Evolutionary conservation across 2,113 vertebrate species (phyloP).

Genomic region (Pedionomus torquatus): DNA sequence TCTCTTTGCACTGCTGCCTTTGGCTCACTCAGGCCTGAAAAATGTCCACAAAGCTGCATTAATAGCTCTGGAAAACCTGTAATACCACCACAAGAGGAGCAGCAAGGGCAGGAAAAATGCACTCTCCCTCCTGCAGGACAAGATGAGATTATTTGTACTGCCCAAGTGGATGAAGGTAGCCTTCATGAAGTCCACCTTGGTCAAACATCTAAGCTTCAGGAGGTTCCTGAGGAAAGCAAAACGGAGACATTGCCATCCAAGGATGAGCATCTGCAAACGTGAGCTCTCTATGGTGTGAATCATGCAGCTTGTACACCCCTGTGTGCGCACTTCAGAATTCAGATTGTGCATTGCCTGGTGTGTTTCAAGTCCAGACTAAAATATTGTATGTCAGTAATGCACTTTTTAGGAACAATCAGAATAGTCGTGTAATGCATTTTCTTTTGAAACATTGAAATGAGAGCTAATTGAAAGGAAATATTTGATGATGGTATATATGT

Average conservation of each 20-base stretch:
- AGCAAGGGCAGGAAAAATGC: constrained; percentile 60
- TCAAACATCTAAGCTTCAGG: constrained; percentile 28
- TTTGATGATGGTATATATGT: background rate
- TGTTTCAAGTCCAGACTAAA: constrained; percentile 10
- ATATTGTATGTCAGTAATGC: background rate
- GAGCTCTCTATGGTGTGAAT: constrained; percentile 68
- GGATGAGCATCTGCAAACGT: constrained; percentile 72
- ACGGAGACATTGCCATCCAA: constrained; percentile 47
- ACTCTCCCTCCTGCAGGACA: constrained; percentile 60
- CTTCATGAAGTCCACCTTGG: background rate
- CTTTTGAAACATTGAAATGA: background rate
- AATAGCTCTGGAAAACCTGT: constrained; percentile 64
- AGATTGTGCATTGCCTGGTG: background rate
- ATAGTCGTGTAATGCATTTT: background rate
- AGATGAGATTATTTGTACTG: constrained; percentile 71
- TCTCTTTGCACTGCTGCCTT: constrained; percentile 52
- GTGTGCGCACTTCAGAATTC: background rate
- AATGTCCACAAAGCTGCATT: constrained; percentile 35
- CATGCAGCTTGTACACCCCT: background rate
- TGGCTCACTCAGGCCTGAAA: constrained; percentile 48
- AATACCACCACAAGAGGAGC: background rate
- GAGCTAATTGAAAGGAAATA: background rate
- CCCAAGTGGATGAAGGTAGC: background rate
- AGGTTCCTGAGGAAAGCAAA: constrained; percentile 2
- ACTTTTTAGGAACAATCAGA: background rate